These are phyloP conservation scores for Atrina japonica DNA, from an alignment of 2,888 invertebrate genomes.

Conservation along the genomic window DNA sequence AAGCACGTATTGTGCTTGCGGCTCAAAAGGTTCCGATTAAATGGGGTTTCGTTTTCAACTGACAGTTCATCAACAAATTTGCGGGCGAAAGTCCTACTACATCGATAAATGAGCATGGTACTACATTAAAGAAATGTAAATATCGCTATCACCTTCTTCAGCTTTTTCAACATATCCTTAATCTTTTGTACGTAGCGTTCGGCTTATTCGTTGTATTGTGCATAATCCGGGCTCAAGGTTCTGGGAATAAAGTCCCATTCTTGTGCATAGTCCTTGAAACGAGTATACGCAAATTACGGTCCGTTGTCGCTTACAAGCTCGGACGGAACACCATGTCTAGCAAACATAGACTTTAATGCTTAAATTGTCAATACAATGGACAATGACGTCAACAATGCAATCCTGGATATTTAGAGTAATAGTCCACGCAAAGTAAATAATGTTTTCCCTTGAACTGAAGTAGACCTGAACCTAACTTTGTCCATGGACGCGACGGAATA, in stretches of 20 bases:
- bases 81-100: conserved; percentile 36
- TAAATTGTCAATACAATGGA: conserved; percentile 22
- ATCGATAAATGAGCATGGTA: conserved; percentile 41
- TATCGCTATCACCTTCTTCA: neutral
- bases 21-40: neutral
- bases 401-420: conserved; percentile 45
- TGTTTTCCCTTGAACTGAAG: conserved; percentile 39
- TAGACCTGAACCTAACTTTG: conserved; percentile 46
- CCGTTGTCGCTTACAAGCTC: conserved; percentile 23
- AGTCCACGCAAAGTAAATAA: too few relatives aligned
- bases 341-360: conserved; percentile 34
- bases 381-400: conserved; percentile 10
- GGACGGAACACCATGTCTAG: conserved; percentile 29
- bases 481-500: conserved; percentile 45
- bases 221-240: conserved; percentile 35
- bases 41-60: conserved; percentile 24
- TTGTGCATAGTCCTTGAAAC: conserved; percentile 18
- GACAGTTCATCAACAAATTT: conserved; percentile 34
- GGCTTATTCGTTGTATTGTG: conserved; percentile 11
- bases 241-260: conserved; percentile 32
- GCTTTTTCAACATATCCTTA: conserved; percentile 18
- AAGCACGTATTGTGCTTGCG: conserved; percentile 3
- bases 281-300: conserved; percentile 8
- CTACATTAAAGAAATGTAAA: neutral
- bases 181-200: conserved; percentile 45